Percentiles rank a stretch among this genome's conserved stretches.
These are phyloP conservation scores for Champsocephalus esox DNA, from an alignment of 2,797 vertebrate species.

Conservation along the genomic window DNA sequence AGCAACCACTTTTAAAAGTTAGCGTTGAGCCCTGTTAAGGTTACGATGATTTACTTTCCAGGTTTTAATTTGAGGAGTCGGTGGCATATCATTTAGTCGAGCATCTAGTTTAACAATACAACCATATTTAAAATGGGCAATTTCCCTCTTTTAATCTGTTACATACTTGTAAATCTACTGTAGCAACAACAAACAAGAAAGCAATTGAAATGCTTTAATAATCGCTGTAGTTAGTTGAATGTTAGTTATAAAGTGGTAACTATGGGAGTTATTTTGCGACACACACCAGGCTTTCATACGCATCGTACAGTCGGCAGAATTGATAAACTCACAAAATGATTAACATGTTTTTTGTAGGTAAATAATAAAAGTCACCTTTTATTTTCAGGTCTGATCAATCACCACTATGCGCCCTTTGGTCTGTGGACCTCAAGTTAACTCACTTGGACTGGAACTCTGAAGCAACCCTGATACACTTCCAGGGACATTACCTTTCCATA, in stretches of 20 bases:
- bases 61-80: background rate
- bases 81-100: background rate
- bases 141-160: background rate
- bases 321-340: background rate
- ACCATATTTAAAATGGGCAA: background rate
- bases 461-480: slow-evolving; percentile 89
- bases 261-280: background rate
- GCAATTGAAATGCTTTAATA: background rate
- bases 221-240: background rate
- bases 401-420: slow-evolving; percentile 66
- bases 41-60: background rate
- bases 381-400: slow-evolving; percentile 73
- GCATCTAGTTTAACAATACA: background rate
- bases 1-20: no score
- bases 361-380: slow-evolving; percentile 5
- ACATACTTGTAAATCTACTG: background rate
- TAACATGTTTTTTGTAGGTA: background rate
- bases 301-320: background rate
- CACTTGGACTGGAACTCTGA: slow-evolving; percentile 86
- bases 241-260: background rate
- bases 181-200: background rate
- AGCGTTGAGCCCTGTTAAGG: no score
- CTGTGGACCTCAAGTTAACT: slow-evolving; percentile 88
- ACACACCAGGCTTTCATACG: background rate
- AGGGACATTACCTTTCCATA: slow-evolving; percentile 83